Percentiles rank a stretch among this genome's conserved stretches.
Evolutionary conservation across 1,140 invertebrate species (phyloP).

Genomic region (Hypothenemus hampei): DNA sequence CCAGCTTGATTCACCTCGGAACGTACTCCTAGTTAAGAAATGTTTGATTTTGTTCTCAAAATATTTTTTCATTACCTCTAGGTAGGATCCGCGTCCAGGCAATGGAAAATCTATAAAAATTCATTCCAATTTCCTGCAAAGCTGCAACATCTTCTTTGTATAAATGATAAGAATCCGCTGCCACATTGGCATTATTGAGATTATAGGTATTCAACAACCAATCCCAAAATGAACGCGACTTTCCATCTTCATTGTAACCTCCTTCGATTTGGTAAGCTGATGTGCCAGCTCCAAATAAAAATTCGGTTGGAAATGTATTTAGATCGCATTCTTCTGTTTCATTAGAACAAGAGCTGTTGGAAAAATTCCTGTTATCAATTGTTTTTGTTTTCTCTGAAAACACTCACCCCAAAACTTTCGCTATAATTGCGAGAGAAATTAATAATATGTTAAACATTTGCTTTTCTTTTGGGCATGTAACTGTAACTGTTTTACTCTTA

Average conservation of each 20-base stretch:
- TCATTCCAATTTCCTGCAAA: slow-evolving; percentile 2
- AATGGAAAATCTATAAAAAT: slow-evolving; percentile 20
- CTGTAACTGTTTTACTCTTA: too few species aligned
- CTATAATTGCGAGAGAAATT: too few species aligned
- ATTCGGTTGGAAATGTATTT: slow-evolving; percentile 40
- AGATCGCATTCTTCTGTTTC: not conserved
- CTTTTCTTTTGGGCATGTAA: too few species aligned
- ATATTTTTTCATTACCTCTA: not conserved
- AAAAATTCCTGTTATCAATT: not conserved
- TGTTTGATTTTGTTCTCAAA: not conserved
- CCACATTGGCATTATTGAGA: not conserved
- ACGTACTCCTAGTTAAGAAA: slow-evolving; percentile 1
- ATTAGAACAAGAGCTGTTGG: not conserved
- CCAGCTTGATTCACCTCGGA: slow-evolving; percentile 8
- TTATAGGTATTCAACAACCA: not conserved
- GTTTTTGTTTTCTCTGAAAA: too few species aligned
- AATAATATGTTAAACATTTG: too few species aligned
- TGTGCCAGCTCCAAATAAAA: slow-evolving; percentile 36
- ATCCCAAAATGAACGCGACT: slow-evolving; percentile 11
- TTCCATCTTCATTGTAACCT: slow-evolving; percentile 21
- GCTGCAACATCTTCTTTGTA: slow-evolving; percentile 12
- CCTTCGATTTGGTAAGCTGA: slow-evolving; percentile 46
- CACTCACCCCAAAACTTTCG: too few species aligned
- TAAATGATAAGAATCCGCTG: slow-evolving; percentile 12
- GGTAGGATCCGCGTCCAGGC: slow-evolving; percentile 16